Conservation (phyloP, 2,113 vertebrate genomes). For the Petaurus breviceps region DNA sequence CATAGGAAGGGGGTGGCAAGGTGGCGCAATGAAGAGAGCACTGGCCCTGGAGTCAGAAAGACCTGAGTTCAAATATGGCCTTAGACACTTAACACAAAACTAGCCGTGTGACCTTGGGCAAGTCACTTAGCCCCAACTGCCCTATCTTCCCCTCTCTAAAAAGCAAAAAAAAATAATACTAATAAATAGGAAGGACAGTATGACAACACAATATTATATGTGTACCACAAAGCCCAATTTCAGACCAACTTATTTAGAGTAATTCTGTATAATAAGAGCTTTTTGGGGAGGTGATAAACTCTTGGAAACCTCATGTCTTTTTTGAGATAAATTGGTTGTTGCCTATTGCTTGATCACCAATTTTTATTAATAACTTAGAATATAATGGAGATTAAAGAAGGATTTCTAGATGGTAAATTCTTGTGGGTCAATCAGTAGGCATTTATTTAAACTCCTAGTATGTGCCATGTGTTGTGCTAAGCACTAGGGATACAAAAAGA, state of each 20-base stretch:
- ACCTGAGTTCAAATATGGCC: no score
- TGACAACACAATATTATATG: neutral
- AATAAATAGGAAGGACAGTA: neutral
- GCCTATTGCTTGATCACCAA: neutral
- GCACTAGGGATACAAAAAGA: neutral
- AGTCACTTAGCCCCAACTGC: no score
- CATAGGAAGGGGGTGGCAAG: neutral
- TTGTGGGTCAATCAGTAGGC: neutral
- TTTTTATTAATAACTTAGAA: constrained; percentile 35
- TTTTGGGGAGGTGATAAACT: constrained; percentile 1
- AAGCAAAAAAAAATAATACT: no score
- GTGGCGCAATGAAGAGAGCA: no score
- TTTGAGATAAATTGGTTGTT: constrained; percentile 25
- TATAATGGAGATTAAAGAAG: constrained; percentile 9
- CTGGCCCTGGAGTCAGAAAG: no score
- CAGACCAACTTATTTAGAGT: constrained; percentile 16
- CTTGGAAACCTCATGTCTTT: neutral
- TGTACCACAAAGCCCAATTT: neutral
- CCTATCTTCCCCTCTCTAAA: no score
- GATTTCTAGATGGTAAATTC: constrained; percentile 28
- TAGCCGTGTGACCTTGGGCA: no score
- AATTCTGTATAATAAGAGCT: constrained; percentile 5
- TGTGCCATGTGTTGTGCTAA: neutral
- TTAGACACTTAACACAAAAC: no score
- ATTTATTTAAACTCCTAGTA: neutral